phyloP scores from a whole-genome alignment of 2,888 invertebrate species.

The Maniola hyperantus region DNA sequence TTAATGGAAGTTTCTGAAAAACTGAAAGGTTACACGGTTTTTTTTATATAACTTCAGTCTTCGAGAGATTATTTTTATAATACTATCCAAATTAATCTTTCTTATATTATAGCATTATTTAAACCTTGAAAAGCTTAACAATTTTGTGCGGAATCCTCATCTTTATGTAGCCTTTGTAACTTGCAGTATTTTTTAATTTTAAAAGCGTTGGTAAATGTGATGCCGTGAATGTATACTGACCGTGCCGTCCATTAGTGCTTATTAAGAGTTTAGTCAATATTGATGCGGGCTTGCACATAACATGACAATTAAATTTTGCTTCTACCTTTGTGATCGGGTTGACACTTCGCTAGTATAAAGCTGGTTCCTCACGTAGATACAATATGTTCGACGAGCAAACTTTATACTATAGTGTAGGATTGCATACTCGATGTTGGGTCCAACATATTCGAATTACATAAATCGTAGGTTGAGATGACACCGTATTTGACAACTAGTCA shows the following conservation, averaged over 20 bases:
- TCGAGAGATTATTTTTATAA: too few species aligned
- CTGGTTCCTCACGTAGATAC: background rate
- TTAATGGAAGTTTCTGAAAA: too few species aligned
- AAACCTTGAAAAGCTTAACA: background rate
- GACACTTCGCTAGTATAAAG: slow-evolving; percentile 39
- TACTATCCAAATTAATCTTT: too few species aligned
- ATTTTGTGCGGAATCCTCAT: slow-evolving; percentile 42
- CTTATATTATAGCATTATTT: background rate
- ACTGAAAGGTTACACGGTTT: too few species aligned
- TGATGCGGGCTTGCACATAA: slow-evolving; percentile 57
- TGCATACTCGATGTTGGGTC: too few species aligned
- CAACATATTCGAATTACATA: too few species aligned
- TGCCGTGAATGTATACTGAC: slow-evolving; percentile 53
- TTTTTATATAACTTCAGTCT: too few species aligned
- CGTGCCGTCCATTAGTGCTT: slow-evolving; percentile 68
- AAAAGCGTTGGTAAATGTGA: slow-evolving; percentile 59
- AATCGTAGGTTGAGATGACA: too few species aligned
- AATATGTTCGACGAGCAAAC: background rate
- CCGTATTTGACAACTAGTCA: too few species aligned
- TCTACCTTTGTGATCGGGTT: slow-evolving; percentile 44
- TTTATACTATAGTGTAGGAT: background rate
- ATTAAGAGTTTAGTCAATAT: slow-evolving; percentile 77
- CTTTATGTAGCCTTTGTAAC: background rate
- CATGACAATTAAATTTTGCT: slow-evolving; percentile 67
- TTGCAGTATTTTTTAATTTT: slow-evolving; percentile 43